These are phyloP conservation scores for Chelon labrosus DNA, from an alignment of 2,797 vertebrate genomes.

Conservation along the genomic window DNA sequence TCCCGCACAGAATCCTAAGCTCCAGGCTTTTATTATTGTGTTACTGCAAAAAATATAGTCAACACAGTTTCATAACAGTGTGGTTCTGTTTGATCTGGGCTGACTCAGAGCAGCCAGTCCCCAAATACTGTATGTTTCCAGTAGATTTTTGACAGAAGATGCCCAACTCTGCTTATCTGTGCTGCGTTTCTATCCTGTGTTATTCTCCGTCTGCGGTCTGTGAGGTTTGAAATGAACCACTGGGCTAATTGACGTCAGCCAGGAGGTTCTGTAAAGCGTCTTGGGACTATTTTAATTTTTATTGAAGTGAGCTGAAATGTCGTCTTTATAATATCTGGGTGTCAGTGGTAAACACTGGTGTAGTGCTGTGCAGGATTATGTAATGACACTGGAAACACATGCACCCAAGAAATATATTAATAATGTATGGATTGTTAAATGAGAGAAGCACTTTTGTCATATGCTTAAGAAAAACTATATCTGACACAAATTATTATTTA, in stretches of 20 bases:
- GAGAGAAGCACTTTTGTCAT: too few species aligned
- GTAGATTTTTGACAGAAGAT: neutral
- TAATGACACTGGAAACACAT: neutral
- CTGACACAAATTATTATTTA: neutral
- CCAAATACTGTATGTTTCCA: slow-evolving; percentile 22
- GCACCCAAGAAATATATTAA: too few species aligned
- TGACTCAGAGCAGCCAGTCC: slow-evolving; percentile 45
- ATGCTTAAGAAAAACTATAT: too few species aligned
- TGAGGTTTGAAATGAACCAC: slow-evolving; percentile 10
- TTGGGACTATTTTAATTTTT: too few species aligned
- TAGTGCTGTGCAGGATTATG: neutral
- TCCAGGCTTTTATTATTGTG: slow-evolving; percentile 33
- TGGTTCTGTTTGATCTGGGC: slow-evolving; percentile 52
- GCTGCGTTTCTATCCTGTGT: neutral
- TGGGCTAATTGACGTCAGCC: neutral
- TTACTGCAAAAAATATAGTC: slow-evolving; percentile 46
- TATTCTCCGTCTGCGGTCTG: slow-evolving; percentile 9
- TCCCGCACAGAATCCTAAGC: slow-evolving; percentile 22
- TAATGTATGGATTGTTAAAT: too few species aligned
- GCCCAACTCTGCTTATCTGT: neutral
- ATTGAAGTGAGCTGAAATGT: too few species aligned
- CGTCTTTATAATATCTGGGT: neutral
- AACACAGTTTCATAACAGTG: slow-evolving; percentile 47
- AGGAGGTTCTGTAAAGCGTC: neutral
- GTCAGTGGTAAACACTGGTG: slow-evolving; percentile 5